Evolutionary conservation across 1,140 invertebrate genomes (phyloP), one percentile per base, ranked within the genome.

Genomic region (Tetramorium parvispinum): DNA sequence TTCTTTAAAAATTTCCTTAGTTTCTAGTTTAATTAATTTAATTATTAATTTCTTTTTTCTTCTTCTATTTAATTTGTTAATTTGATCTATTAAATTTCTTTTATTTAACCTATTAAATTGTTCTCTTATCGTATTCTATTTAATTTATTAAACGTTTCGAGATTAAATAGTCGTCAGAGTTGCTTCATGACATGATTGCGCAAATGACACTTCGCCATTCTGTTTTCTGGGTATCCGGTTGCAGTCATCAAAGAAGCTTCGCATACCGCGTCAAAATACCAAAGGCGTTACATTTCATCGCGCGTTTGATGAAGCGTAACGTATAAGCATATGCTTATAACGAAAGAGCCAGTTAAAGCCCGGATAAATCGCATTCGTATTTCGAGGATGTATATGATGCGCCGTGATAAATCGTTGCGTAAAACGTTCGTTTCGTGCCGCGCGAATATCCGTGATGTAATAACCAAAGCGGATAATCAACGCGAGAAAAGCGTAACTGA

Each of bases 401-500:
- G 46, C 7, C 18, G 32, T 21, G 71, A 24, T 61, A 85, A 77
- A 85, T 59, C 16, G 16, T 6, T 4, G 40, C 32, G 66, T 24
- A 21, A 57, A 68, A 71, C 21, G 65, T 16, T 21, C 37, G 51
- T 43, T 81, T 68, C 24, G 37, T 16, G 16, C 24, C 63, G 63
- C 13, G 82, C 46, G 57, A 76, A 51, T 66, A 57, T 65, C 27
- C 5, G 24, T 51, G 27, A 61, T 65, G 27, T n/a, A 10, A 61
- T 32, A 83, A 59, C 11, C 68, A 75, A 83, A 75, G 53, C 53
- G 68, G 8, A 59, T 75, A 75, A 75, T 83, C 55, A 79, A 59
- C 79, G 68, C 79, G 79, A 55, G 78, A 59, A 73, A 73, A 82
- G 68, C 79, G 66, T 46, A 73, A 49, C 24, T 59, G 68, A 83